Evolutionary conservation across 2,113 vertebrate genomes (phyloP), one percentile per base, ranked within the genome.

Genomic region (Sialia sialis): DNA sequence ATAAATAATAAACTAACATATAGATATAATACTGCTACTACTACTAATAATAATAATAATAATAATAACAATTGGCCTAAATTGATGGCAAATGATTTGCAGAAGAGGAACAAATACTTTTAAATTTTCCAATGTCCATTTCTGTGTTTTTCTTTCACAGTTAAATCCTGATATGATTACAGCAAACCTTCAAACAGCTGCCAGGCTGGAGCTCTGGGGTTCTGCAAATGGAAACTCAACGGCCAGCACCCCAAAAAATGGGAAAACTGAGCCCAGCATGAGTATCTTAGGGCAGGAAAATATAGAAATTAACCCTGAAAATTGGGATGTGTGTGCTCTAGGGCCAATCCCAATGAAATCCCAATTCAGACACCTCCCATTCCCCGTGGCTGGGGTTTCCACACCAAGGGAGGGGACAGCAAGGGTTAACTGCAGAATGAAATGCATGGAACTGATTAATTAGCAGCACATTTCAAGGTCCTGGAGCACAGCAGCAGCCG

Each of bases 401-500:
- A 41, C 55, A 74, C 7, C 94, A 66, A 49, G 70, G 39, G 18
- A 38, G 62, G 78, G 66, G 62, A 23, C 41, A 32, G 49, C 58
- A 29, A 90, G 49, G 84, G 84, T 18, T 67, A 59, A 94, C 16
- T 81, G 86, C 90, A 74, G 83, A 86, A 89, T 46, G 58, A 76
- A 83, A 46, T 48, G 55, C 63, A 39, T 26, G 26, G 44, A 88
- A 91, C 86, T 93, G 81, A 91, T 95, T 89, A 90, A 95, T 95
- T 86, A 96, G 11, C 26, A 38, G 78, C 34, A 51, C 94, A 73
- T 69, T 82, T 74, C 78, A 51, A 91, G 93, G 89, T 79, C 58
- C 67, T 87, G 84, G 62, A 73, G 79, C 8, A 16, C 87, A 87
- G 91, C 15, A 74, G 59, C 15, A 55, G 84, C 87, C 3, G 0